Percentiles rank a stretch among this genome's conserved stretches.
Conservation (phyloP, 2,797 vertebrate species). For the Mus minutoides region DNA sequence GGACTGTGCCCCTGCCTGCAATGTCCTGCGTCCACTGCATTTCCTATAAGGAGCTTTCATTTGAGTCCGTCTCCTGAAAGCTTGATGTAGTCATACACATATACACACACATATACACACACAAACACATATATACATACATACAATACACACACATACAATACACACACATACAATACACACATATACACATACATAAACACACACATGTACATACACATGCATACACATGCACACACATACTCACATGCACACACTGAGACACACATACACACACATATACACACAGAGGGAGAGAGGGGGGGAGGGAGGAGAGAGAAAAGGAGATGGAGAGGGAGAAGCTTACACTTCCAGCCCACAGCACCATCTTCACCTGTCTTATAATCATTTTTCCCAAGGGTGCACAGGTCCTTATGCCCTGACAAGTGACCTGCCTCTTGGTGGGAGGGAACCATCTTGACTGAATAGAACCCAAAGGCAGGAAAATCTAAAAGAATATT, state of each 20-base stretch:
- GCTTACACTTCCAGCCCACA: too few species aligned
- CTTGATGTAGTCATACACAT: neutral
- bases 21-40: fast-evolving
- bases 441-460: neutral
- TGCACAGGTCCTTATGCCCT: neutral
- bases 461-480: neutral
- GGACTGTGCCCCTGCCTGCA: neutral
- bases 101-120: neutral
- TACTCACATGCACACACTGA: too few species aligned
- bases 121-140: too few species aligned
- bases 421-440: neutral
- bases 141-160: too few species aligned
- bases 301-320: too few species aligned
- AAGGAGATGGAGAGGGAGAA: neutral
- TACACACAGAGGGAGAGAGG: too few species aligned
- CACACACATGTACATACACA: too few species aligned
- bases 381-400: neutral
- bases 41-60: neutral
- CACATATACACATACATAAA: neutral
- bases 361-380: neutral
- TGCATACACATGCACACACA: too few species aligned
- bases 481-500: neutral
- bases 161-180: too few species aligned
- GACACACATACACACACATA: too few species aligned
- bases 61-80: neutral